phyloP scores from a whole-genome alignment of 2,888 invertebrate species.

The Drosophila colorata region DNA sequence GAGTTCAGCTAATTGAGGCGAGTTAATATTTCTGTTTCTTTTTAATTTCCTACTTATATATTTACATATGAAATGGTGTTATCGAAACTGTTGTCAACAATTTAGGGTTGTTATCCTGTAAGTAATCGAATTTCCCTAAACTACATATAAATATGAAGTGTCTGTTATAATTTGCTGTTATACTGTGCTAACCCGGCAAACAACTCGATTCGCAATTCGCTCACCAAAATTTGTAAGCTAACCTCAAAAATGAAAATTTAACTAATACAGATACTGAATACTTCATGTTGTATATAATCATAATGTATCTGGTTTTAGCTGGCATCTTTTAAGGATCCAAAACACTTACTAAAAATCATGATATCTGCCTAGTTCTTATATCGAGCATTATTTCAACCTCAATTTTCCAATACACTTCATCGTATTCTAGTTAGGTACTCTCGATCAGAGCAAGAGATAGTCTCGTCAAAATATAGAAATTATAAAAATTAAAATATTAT shows the following conservation, averaged over 20 bases:
- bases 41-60: slow-evolving; percentile 59
- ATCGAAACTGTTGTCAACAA: slow-evolving; percentile 34
- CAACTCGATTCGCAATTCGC: slow-evolving; percentile 21
- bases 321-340: slow-evolving; percentile 2
- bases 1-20: slow-evolving; percentile 45
- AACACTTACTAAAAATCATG: slow-evolving; percentile 2
- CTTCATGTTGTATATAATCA: slow-evolving; percentile 42
- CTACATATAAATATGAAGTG: slow-evolving; percentile 32
- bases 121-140: slow-evolving; percentile 57
- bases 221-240: slow-evolving; percentile 63
- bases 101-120: slow-evolving; percentile 82
- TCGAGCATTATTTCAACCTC: slow-evolving; percentile 4
- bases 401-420: slow-evolving; percentile 34
- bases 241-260: slow-evolving; percentile 32
- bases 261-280: slow-evolving; percentile 34
- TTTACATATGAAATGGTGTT: slow-evolving; percentile 63
- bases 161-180: slow-evolving; percentile 28
- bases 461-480: slow-evolving; percentile 69
- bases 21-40: slow-evolving; percentile 53
- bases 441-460: slow-evolving; percentile 54
- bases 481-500: slow-evolving; percentile 10
- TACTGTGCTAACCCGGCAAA: slow-evolving; percentile 67
- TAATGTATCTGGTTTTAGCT: slow-evolving; percentile 15
- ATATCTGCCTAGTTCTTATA: slow-evolving; percentile 4
- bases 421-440: slow-evolving; percentile 22